phyloP scores from a whole-genome alignment of 2,797 vertebrate species.

The Epinephelus coioides region DNA sequence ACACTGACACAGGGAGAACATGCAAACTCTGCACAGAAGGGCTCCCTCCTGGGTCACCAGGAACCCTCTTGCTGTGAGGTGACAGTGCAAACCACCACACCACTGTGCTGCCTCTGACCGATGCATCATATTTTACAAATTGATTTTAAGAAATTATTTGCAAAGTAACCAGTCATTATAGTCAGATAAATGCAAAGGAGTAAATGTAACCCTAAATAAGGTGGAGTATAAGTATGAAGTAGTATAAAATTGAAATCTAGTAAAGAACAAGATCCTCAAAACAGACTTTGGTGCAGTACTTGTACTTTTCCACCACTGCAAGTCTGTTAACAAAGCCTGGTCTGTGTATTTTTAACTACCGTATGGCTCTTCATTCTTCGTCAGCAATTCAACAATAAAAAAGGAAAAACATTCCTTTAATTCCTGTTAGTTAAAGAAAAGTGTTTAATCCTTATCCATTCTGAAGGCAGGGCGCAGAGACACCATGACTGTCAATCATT shows the following conservation, averaged over 20 bases:
- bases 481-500: constrained; percentile 5
- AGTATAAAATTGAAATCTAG: not conserved
- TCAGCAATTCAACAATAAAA: not conserved
- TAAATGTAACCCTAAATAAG: no score
- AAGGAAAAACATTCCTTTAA: not conserved
- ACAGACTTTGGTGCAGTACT: not conserved
- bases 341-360: not conserved
- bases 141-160: not conserved
- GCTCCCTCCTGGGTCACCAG: no score
- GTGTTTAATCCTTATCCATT: not conserved
- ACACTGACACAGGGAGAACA: no score
- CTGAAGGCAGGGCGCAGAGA: not conserved
- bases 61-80: no score
- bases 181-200: not conserved
- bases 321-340: not conserved
- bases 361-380: not conserved
- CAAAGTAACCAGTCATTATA: not conserved
- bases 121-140: not conserved
- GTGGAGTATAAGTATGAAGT: not conserved
- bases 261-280: not conserved
- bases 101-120: not conserved
- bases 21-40: no score
- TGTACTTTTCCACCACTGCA: not conserved
- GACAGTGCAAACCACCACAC: no score
- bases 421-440: not conserved